Base-by-base conservation (phyloP, 2,113 vertebrate species). In the Genyomyrus donnyi region DNA sequence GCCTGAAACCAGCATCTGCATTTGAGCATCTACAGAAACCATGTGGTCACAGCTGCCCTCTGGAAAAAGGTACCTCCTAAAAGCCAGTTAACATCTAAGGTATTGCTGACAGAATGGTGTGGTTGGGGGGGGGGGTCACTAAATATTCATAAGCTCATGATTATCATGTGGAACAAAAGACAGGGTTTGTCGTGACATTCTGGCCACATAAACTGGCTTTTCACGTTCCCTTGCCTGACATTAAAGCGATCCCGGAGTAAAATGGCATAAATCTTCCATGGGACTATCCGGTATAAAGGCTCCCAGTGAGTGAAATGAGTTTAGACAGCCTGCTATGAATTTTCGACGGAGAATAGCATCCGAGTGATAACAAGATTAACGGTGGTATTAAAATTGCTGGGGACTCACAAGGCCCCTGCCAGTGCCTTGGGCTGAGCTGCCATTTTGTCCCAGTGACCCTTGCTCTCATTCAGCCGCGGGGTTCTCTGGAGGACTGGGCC, bases 291-390 rank as follows among this genome's bases (percentile, higher is more conserved):
- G 49, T 62, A 88, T 88, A 88, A 90, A 88, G 48, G 90, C 87
- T 39, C 80, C 42, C 56, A 45, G 53, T 86, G 88, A 89, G 46
- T 62, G 52, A 70, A 91, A 91, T 85, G 88, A 91, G 90, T 88
- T 84, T 85, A 85, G 90, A 89, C 90, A 89, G 80, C 45, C 88
- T 86, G 88, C 80, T 74, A 91, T 89, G 88, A 89, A 88, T 88
- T 89, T 91, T 89, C 80, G 49, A 35, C 77, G n/a, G 88, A 89
- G 90, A 91, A 91, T 91, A 74, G 90, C 88, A 66, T 70, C 87
- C 88, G 27, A 86, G 83, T 52, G 88, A 89, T 89, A 89, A 89
- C 90, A 89, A 89, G 90, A 91, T 91, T 91, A 91, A 91, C 77
- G 62, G 52, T 50, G 48, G 88, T 89, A 91, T 89, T 85, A 86